Evolutionary conservation across 2,888 invertebrate species (phyloP), one percentile per base, ranked within the genome.

Genomic region (Lypha dubia): DNA sequence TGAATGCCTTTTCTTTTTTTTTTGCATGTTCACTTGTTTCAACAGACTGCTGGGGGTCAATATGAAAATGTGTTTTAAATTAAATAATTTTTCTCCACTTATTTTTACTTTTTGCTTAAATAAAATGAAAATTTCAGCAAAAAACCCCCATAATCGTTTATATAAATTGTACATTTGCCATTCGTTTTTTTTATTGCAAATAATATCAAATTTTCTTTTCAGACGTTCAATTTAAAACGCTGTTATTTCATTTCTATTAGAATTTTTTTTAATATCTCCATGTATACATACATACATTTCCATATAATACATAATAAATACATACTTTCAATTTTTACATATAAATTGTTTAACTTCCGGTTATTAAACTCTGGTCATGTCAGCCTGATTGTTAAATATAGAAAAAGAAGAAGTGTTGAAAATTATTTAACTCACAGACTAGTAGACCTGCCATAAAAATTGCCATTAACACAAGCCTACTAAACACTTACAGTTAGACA

Each of bases 331-430:
- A 24, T 46, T 49, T 53, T 4, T 65, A 49, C 13, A 41, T 67
- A 53, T 38, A 44, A 74, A 44, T 62, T 67, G 49, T 53, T 46
- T 56, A 81, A 70, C 81, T 75, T 81, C 81, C 81, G 81, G 75
- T 70, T 70, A 75, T 81, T 81, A 68, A 70, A 75, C 62, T 68
- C 9, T 74, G 17, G 44, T 70, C 46, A 13, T 38, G 70, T 5
- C 13, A 46, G 4, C 4, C n/a, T 4, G 32, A 51, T 41, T 67
- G 3, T 75, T 67, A 73, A 73, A 71, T 17, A 58, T 49, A n/a
- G 41, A 56, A 53, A 62, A 49, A 60, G 60, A 62, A 76, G 60
- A 67, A 80, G 73, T 73, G 67, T 73, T 73, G n/a, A 73, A 73
- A 67, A 28, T 77, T 20, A 65, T 74, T 67, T 51, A 60, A 71